Conservation (phyloP, 1,140 invertebrate genomes). For the Pollicipes pollicipes region DNA sequence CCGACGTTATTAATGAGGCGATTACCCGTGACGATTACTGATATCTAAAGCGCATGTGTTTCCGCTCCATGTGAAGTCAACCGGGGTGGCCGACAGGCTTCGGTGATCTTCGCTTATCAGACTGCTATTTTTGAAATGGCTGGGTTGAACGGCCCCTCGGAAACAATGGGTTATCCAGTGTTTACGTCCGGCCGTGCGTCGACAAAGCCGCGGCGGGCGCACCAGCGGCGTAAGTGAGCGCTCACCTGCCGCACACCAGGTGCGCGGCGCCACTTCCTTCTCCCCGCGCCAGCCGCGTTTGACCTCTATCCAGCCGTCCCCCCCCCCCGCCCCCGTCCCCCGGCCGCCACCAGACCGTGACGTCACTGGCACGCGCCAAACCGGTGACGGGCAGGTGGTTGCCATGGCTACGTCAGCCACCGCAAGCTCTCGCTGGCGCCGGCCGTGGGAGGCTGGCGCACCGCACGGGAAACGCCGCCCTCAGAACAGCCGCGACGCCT, state of each 20-base stretch:
- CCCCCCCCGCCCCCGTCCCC: too few relatives aligned
- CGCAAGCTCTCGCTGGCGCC: too few relatives aligned
- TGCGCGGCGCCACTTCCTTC: neutral
- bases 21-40: neutral
- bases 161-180: neutral
- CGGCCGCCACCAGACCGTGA: neutral
- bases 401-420: too few relatives aligned
- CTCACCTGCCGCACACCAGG: neutral
- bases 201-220: too few relatives aligned
- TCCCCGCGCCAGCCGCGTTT: neutral
- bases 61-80: neutral
- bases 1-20: neutral
- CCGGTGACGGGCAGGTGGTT: neutral
- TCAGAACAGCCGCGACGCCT: too few relatives aligned
- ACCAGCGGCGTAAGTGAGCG: neutral
- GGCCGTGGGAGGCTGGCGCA: too few relatives aligned
- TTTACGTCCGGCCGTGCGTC: neutral
- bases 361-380: neutral
- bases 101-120: neutral
- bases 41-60: neutral
- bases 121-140: neutral
- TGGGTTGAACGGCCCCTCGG: neutral
- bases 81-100: neutral
- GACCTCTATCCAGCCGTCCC: neutral
- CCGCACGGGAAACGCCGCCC: too few relatives aligned